A percentile compares a stretch with the other conserved stretches of the same genome.
phyloP scores from a whole-genome alignment of 2,888 invertebrate genomes.

The Drosophila kuntzei region DNA sequence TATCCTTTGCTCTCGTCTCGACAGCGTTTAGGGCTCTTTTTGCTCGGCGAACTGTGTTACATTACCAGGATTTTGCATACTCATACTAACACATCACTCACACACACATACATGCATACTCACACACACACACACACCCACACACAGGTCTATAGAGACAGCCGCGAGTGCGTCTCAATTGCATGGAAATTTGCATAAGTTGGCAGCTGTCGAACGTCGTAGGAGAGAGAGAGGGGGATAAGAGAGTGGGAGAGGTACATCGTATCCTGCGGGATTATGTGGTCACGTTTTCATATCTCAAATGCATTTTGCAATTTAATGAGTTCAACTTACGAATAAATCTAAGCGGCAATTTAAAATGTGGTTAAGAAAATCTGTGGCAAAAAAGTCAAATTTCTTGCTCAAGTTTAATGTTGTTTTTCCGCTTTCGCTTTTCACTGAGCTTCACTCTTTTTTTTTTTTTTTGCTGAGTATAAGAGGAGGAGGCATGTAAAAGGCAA shows the following conservation, averaged over 20 bases:
- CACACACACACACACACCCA: constrained; percentile 17
- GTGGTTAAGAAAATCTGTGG: neutral
- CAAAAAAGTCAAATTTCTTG: constrained; percentile 5
- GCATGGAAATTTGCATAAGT: constrained; percentile 76
- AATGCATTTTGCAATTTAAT: constrained; percentile 52
- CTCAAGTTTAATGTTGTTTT: constrained; percentile 27
- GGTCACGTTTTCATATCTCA: constrained; percentile 37
- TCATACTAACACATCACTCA: constrained; percentile 26
- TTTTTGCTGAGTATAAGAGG: neutral
- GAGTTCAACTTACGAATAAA: constrained; percentile 44
- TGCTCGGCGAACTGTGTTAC: constrained; percentile 36
- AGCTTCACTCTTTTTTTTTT: neutral
- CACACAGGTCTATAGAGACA: constrained; percentile 5
- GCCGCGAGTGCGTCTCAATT: constrained; percentile 74
- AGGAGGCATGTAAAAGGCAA: constrained; percentile 25
- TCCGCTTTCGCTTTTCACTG: constrained; percentile 35
- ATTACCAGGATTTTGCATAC: constrained; percentile 65
- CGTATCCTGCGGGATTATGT: constrained; percentile 31
- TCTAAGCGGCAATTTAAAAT: constrained; percentile 48
- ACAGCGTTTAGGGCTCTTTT: constrained; percentile 55
- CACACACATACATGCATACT: constrained; percentile 30
- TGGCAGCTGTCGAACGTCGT: constrained; percentile 67
- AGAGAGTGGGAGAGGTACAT: neutral
- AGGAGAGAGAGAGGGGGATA: neutral
- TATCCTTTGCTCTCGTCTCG: constrained; percentile 53